Evolutionary conservation across 2,797 vertebrate genomes (phyloP), one percentile per base, ranked within the genome.

Genomic region (Taeniopygia guttata): DNA sequence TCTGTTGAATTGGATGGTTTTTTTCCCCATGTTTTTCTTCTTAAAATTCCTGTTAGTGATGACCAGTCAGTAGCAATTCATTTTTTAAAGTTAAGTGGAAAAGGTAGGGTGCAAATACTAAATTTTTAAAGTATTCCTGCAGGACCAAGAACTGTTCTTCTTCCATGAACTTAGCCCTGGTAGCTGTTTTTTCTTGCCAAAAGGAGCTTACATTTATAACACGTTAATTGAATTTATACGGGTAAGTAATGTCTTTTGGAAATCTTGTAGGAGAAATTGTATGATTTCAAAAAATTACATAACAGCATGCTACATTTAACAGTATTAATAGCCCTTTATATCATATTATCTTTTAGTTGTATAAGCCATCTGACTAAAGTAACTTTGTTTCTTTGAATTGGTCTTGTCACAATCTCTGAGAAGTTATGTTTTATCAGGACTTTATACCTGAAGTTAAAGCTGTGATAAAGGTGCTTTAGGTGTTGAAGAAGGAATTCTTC

Each of bases 81-180:
- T 66, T 75, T 82, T 23, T 75, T 45, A 88, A 49, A 32, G 18
- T 66, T 70, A 42, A 30, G 6, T 77, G 25, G 32, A 68, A 91
- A 60, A 56, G 3, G 1, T 20, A 19, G 5, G 21, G 5, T 77
- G 38, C 22, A 84, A 40, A 55, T 79, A 38, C 11, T 76, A 40
- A 72, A 7, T 42, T 77, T 46, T 40, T 42, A 34, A 78, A 48
- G 34, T 87, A 45, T 69, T 84, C 74, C 45, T 92, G 40, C 94
- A 99, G 99, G 99, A 99, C 86, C 99, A 99, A 96, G 99, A 99
- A 87, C 97, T 99, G 11, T 99, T 99, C 98, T 99, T 99, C 98
- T 99, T 99, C 96, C 99, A 99, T 82, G 99, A 99, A 84, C 98
- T 99, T 94, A 99, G 99, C 96, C 99, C 99, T 55, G 99, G 99